Base-by-base conservation (phyloP, 64 coral and sea anemone genomes). In the Dendronephthya gigantea region DNA sequence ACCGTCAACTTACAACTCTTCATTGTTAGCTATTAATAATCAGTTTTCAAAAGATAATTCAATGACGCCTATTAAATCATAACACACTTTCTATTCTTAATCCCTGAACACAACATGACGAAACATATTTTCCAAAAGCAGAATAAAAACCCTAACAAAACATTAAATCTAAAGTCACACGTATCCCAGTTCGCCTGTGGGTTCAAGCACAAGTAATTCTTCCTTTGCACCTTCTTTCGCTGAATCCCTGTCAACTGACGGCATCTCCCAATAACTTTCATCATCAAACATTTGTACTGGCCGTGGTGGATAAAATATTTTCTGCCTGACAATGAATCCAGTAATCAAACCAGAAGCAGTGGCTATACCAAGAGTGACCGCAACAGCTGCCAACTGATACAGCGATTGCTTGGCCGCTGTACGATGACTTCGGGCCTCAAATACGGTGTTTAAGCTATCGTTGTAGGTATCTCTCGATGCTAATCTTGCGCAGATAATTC, bases 221-320 rank as follows among this genome's bases (percentile, higher is more conserved):
- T 62, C 55, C 1, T 62, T 62, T 13, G 25, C 55, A n/a, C 25
- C 55, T 62, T 62, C 25, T 5, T 62, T 62, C 12, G 25, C n/a
- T n/a, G n/a, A n/a, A n/a, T n/a, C n/a, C n/a, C n/a, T n/a, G n/a
- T n/a, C n/a, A 13, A 62, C 17, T 62, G 19, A n/a, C 55, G 55
- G 55, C 6, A 92, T 90, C 40, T 92, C 88, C 94, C 94, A 96
- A 83, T 85, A 92, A 59, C 84, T 83, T 16, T 85, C 69, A 65
- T 96, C 94, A 72, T 96, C 94, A 88, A 88, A 96, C 47, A 96
- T 47, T 23, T 90, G 88, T 27, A 92, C 85, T 25, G 92, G 85
- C 22, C 37, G 90, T 29, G 90, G 43, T 58, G 94, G 90, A 79
- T 90, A 88, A 85, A 96, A 96, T 76, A 96, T 88, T 48, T 88